Base-by-base conservation (phyloP, 2,113 vertebrate genomes). In the Globicephala melas region DNA sequence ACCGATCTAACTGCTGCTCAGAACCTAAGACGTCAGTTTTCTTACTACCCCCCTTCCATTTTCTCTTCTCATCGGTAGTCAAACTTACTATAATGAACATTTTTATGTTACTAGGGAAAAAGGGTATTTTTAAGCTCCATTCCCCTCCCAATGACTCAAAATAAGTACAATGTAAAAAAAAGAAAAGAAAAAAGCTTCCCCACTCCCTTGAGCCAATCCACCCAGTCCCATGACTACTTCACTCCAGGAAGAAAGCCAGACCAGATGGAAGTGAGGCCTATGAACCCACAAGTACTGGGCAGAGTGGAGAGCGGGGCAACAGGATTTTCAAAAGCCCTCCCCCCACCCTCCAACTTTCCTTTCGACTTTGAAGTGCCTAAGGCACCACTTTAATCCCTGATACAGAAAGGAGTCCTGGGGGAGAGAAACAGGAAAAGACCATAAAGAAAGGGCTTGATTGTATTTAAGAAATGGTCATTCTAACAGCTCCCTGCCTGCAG, bases 321-420 rank as follows among this genome's bases (percentile, higher is more conserved):
- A 15, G 23, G 15, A 31, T 18, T 80, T 87, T 92, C 86, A 58
- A 82, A 92, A n/a, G 9, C 31, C 60, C 36, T 9, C 50, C 12
- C 21, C 60, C 41, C 33, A 36, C 36, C 76, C 38, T 38, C 38
- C 21, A 55, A 50, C 41, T 85, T 93, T 90, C 50, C 86, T 70
- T 63, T 63, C 74, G 36, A 94, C 71, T 97, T 17, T 31, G 5
- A 74, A 83, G 31, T 58, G 95, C 97, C 97, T 58, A 26, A 73
- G 87, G 95, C 97, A 89, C 28, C 21, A 62, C 94, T 96, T 97
- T 90, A 21, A 95, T 97, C 93, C 80, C 41, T 6, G 55, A 44
- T 18, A 82, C 4, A 36, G 70, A 53, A 80, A 55, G 20, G 38
- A 71, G n/a, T 44, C 70, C 76, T 77, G 31, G 26, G 18, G 50